Base-by-base conservation (phyloP, 2,113 vertebrate genomes). In the Coturnix japonica region DNA sequence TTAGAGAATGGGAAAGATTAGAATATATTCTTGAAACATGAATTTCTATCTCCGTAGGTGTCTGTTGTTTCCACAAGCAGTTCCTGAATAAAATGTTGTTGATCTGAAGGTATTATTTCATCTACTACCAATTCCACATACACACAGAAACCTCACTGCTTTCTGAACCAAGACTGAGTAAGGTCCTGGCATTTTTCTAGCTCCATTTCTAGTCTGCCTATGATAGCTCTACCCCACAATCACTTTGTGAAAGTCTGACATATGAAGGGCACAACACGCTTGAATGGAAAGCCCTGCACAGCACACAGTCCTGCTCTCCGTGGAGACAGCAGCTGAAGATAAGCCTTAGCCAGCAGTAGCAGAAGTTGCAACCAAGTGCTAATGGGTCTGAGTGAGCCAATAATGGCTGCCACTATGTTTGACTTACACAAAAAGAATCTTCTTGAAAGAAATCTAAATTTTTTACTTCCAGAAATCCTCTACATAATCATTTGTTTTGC, bases 401-500 rank as follows among this genome's bases (percentile, higher is more conserved):
- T 81, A 72, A 84, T 26, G 61, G 35, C 60, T 83, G 37, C 39
- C 77, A 75, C 63, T 72, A 23, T 9, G 20, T 54, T 75, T 60
- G 18, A 57, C 56, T 78, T 22, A 56, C 20, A 47, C 65, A 57
- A 77, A 63, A 63, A 89, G 49, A 84, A 69, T 41, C 22, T 54
- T 73, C 71, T 67, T 69, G 63, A 65, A 92, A 90, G 30, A 92
- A 92, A 88, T 31, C 5, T 25, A 60, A 57, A 0, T 20, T 70
- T 78, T 78, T 85, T 18, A 72, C 26, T 89, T 75, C 18, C 51
- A 87, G 39, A 91, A 89, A 90, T 69, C 84, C 39, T 78, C 53
- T 69, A 60, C 35, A 41, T 69, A 95, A 81, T 78, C 64, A 84
- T 21, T 6, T n/a, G 22, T 84, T 67, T 75, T 86, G 70, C 77